Evolutionary conservation across 2,888 invertebrate species (phyloP).

Genomic region (Leptopterna dolabrata): DNA sequence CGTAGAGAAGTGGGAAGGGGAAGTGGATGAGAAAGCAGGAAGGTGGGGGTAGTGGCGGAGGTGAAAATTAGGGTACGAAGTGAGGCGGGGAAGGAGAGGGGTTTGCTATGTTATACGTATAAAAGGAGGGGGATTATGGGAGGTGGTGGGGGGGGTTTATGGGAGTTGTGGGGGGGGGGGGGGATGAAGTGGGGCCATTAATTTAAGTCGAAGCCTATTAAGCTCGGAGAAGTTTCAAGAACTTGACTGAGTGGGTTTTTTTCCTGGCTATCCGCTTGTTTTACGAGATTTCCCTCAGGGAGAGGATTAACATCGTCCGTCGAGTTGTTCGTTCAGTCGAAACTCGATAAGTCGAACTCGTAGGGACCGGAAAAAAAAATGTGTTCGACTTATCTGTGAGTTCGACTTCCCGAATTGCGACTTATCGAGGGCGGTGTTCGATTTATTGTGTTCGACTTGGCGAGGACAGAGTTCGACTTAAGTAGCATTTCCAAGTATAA

Average conservation of each 20-base stretch:
- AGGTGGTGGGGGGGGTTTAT: neutral
- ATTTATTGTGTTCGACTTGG: too few species aligned
- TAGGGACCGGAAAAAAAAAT: too few species aligned
- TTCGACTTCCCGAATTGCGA: too few species aligned
- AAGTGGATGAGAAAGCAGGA: conserved; percentile 15
- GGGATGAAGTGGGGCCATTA: conserved; percentile 40
- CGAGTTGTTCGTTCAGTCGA: too few species aligned
- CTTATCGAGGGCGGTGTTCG: too few species aligned
- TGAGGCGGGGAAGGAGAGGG: neutral
- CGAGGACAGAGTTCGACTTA: too few species aligned
- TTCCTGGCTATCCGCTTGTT: conserved; percentile 38
- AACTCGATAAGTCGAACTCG: too few species aligned
- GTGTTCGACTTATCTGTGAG: too few species aligned
- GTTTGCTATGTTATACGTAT: neutral
- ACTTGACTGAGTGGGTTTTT: conserved; percentile 48
- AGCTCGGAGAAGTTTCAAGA: conserved; percentile 34
- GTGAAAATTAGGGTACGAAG: neutral
- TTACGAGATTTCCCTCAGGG: too few species aligned
- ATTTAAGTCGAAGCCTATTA: conserved; percentile 49
- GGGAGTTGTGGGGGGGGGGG: neutral
- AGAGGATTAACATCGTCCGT: too few species aligned
- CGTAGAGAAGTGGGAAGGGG: neutral
- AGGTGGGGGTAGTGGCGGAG: neutral
- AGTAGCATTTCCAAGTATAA: too few species aligned
- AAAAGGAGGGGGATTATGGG: neutral